These are phyloP conservation scores for Rhinogobius similis DNA, from an alignment of 2,113 vertebrate genomes.

Conservation along the genomic window DNA sequence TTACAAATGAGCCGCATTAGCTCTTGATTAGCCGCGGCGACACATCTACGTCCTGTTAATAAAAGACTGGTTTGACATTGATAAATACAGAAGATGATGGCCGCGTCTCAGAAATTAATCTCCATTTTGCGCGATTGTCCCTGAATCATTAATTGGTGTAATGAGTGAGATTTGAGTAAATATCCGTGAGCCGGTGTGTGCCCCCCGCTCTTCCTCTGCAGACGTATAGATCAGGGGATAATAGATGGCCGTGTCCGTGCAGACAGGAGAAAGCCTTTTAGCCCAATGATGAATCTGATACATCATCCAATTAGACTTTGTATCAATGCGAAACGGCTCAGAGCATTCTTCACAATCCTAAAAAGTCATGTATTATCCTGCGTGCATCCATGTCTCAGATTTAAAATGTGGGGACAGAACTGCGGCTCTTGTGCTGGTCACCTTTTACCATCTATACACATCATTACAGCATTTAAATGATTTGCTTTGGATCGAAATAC, in stretches of 20 bases:
- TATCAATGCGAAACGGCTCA: slow-evolving; percentile 49
- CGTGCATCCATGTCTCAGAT: not conserved
- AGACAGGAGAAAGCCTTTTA: slow-evolving; percentile 60
- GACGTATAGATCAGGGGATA: slow-evolving; percentile 64
- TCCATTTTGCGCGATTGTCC: slow-evolving; percentile 63
- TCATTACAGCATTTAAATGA: too few relatives aligned
- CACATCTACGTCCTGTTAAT: slow-evolving; percentile 65
- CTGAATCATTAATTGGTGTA: slow-evolving; percentile 70
- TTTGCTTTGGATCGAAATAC: too few relatives aligned
- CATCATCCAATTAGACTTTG: slow-evolving; percentile 69
- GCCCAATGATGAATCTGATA: slow-evolving; percentile 65
- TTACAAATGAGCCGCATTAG: slow-evolving; percentile 61
- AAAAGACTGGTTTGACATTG: slow-evolving; percentile 71
- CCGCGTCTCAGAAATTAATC: slow-evolving; percentile 66
- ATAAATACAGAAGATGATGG: slow-evolving; percentile 71
- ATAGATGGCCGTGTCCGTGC: slow-evolving; percentile 66
- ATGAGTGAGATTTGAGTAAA: slow-evolving; percentile 64
- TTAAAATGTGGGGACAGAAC: not conserved
- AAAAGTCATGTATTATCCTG: not conserved
- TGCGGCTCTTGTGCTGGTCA: too few relatives aligned
- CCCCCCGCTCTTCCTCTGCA: slow-evolving; percentile 25
- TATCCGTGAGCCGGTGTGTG: slow-evolving; percentile 32
- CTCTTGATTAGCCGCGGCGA: slow-evolving; percentile 62
- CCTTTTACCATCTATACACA: too few relatives aligned
- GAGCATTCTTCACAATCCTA: not conserved